Conservation (phyloP, 2,888 invertebrate species). For the Philereme vetulata region DNA sequence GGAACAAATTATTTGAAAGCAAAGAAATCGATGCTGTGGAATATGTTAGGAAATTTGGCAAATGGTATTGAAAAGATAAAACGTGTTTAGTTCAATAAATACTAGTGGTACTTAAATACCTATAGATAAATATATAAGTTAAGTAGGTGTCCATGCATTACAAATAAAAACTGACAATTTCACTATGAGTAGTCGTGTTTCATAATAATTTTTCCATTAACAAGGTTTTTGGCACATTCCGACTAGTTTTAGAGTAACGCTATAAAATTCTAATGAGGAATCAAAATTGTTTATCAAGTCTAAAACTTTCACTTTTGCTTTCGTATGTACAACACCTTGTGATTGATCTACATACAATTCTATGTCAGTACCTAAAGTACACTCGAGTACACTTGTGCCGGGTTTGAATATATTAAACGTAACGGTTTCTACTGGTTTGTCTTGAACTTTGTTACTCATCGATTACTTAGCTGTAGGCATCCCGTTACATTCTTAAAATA, state of each 20-base stretch:
- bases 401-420: slow-evolving; percentile 27
- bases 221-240: slow-evolving; percentile 16
- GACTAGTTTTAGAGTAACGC: slow-evolving; percentile 27
- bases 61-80: too few relatives aligned
- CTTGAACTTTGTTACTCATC: slow-evolving; percentile 20
- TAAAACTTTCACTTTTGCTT: slow-evolving; percentile 42
- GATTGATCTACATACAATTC: slow-evolving; percentile 28
- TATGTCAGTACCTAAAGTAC: slow-evolving; percentile 15
- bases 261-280: slow-evolving; percentile 34
- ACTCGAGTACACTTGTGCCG: slow-evolving; percentile 10
- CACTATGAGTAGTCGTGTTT: not conserved
- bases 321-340: slow-evolving; percentile 29
- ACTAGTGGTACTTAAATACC: too few relatives aligned
- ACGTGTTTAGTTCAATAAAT: too few relatives aligned
- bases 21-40: too few relatives aligned
- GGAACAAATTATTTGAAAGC: too few relatives aligned
- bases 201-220: not conserved
- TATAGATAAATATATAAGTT: too few relatives aligned
- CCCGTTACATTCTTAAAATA: slow-evolving; percentile 12
- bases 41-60: too few relatives aligned
- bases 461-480: slow-evolving; percentile 14
- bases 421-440: slow-evolving; percentile 28
- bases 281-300: slow-evolving; percentile 28
- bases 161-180: not conserved
- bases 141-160: not conserved